Percentiles rank a stretch among this genome's conserved stretches.
Evolutionary conservation across 2,888 invertebrate species (phyloP).

Genomic region (Pollenia amentaria): DNA sequence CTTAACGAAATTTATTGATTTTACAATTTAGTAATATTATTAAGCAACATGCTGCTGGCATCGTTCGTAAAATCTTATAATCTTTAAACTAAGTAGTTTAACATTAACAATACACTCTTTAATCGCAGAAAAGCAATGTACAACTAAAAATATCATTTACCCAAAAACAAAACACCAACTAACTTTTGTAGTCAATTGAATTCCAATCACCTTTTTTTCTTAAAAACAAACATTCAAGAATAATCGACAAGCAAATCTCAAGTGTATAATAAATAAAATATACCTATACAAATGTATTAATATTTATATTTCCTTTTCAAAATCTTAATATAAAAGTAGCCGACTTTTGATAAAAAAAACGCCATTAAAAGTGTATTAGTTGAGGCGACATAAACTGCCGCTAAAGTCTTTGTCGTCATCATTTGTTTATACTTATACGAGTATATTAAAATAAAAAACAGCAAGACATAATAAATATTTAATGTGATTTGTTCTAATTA

Average conservation of each 20-base stretch:
- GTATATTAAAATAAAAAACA: conserved; percentile 10
- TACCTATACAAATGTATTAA: neutral
- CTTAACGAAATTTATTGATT: too few relatives aligned
- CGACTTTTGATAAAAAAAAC: conserved; percentile 50
- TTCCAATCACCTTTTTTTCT: conserved; percentile 12
- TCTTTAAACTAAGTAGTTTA: too few relatives aligned
- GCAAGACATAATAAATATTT: conserved; percentile 29
- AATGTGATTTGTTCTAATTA: conserved; percentile 18
- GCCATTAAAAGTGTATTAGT: conserved; percentile 49
- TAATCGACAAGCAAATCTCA: conserved; percentile 10
- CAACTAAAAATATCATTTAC: too few relatives aligned
- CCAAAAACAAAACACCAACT: too few relatives aligned
- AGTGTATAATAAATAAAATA: conserved; percentile 50
- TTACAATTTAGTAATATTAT: too few relatives aligned
- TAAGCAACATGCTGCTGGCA: too few relatives aligned
- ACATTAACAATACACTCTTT: too few relatives aligned
- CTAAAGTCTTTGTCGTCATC: conserved; percentile 46
- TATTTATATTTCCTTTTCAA: neutral
- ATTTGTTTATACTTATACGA: neutral
- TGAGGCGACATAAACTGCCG: conserved; percentile 30
- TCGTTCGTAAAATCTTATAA: too few relatives aligned
- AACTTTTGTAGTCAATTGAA: too few relatives aligned
- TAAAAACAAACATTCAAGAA: conserved; percentile 27
- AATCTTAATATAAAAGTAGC: conserved; percentile 56
- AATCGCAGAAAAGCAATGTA: too few relatives aligned